Evolutionary conservation across 2,888 invertebrate species (phyloP).

Genomic region (Habrosyne pyritoides): DNA sequence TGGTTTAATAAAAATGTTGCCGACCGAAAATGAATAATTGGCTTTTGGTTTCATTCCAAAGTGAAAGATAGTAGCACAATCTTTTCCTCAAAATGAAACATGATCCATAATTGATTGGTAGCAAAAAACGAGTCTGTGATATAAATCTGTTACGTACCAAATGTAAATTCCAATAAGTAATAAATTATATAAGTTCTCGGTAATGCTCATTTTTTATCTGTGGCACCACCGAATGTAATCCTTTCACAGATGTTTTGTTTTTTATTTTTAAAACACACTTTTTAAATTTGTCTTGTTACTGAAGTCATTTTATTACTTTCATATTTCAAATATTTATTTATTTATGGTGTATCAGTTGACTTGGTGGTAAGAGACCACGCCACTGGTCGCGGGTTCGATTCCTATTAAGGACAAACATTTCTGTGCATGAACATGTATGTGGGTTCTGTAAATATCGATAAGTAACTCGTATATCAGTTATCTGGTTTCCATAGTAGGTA

Average conservation of each 20-base stretch:
- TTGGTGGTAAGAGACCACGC: too few species aligned
- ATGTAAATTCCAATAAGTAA: neutral
- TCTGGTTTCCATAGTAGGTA: too few species aligned
- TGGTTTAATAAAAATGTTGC: neutral
- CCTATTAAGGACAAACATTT: too few species aligned
- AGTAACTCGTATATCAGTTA: too few species aligned
- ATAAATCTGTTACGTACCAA: neutral
- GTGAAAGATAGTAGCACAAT: neutral
- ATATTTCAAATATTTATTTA: too few species aligned
- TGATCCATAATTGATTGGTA: neutral
- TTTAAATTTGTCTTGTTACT: too few species aligned
- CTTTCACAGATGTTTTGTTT: neutral
- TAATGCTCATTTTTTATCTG: neutral
- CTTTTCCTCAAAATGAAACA: neutral
- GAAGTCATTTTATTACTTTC: too few species aligned
- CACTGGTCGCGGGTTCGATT: too few species aligned
- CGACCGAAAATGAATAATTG: neutral
- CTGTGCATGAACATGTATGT: too few species aligned
- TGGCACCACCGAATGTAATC: neutral
- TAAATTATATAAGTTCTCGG: neutral
- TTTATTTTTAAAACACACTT: too few species aligned
- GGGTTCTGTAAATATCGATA: too few species aligned
- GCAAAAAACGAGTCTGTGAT: neutral
- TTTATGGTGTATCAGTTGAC: too few species aligned
- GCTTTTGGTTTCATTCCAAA: neutral